Evolutionary conservation across 64 coral and sea anemone genomes (phyloP), one percentile per base, ranked within the genome.

Genomic region (Porites australiensis): DNA sequence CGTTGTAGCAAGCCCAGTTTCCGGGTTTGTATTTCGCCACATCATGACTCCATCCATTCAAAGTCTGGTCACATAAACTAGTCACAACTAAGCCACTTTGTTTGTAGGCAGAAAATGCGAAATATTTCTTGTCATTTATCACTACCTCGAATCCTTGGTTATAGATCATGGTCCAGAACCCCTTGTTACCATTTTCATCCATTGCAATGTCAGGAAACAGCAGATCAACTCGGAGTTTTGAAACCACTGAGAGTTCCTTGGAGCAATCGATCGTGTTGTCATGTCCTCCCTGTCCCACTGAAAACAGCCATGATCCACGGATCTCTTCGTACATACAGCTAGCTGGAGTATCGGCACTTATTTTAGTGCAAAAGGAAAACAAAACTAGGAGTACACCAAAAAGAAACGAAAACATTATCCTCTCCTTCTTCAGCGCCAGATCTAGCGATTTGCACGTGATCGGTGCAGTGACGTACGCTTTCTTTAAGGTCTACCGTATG

Each of bases 101-200:
- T 5, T 58, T 18, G 63, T 77, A 96, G 27, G 86, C 87, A 4
- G 94, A 96, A 82, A 96, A 96, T 7, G 94, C 89, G 13, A 96
- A 96, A 57, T 77, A 96, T 57, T 89, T 88, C 43, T 13, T 89
- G 2, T 77, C 77, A n/a, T 96, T 96, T 75, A 96, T 68, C 27
- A 82, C 21, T 57, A 96, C 94, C 64, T 96, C 94, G 64, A 96
- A 96, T 3, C 94, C 94, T 78, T 96, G 94, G 67, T 96, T 96
- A 63, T 96, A 96, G 10, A 96, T 96, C 90, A 96, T 77, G 18
- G 94, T 96, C 94, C 94, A 96, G 61, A 96, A 96, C 4, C 94
- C 94, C 19, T 46, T 14, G 57, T 92, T 92, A 47, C 90, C 89
- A 5, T 71, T 68, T 3, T 46, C 16, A 77, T 92, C 94, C 0